phyloP scores from a whole-genome alignment of 2,113 vertebrate genomes.

The Gadus macrocephalus region DNA sequence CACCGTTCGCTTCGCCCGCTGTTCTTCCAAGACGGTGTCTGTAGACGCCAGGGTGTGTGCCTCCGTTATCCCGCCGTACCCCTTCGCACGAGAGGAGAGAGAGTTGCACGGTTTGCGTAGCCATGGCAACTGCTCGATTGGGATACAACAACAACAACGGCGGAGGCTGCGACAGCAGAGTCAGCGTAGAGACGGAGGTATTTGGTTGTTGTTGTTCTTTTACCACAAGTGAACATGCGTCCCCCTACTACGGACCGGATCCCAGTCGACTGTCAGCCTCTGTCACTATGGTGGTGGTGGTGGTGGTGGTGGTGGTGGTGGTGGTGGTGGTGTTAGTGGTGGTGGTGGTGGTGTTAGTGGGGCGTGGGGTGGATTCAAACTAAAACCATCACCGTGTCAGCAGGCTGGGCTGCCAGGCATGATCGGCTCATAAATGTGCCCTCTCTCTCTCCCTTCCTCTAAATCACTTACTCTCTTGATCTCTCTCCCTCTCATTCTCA shows the following conservation, averaged over 20 bases:
- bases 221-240: constrained; percentile 41
- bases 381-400: constrained; percentile 43
- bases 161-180: constrained; percentile 3
- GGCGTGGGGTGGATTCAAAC: constrained; percentile 22
- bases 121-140: constrained; percentile 42
- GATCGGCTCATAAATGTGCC: constrained; percentile 19
- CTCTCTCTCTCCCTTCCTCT: constrained; percentile 12
- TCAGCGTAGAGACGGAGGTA: constrained; percentile 16
- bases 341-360: not conserved
- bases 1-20: too few species aligned
- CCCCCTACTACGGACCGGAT: constrained; percentile 25
- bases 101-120: constrained; percentile 30
- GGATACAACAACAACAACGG: constrained; percentile 19
- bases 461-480: not conserved
- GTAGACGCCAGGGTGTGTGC: not conserved
- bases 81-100: constrained; percentile 14
- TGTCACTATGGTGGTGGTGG: not conserved
- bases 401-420: constrained; percentile 42
- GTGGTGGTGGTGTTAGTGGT: not conserved
- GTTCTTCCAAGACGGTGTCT: not conserved
- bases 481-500: constrained; percentile 16
- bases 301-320: not conserved
- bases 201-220: not conserved
- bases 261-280: constrained; percentile 20
- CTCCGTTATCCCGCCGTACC: constrained; percentile 13